phyloP scores from a whole-genome alignment of 2,888 invertebrate genomes.

The Galerucella calmariensis region DNA sequence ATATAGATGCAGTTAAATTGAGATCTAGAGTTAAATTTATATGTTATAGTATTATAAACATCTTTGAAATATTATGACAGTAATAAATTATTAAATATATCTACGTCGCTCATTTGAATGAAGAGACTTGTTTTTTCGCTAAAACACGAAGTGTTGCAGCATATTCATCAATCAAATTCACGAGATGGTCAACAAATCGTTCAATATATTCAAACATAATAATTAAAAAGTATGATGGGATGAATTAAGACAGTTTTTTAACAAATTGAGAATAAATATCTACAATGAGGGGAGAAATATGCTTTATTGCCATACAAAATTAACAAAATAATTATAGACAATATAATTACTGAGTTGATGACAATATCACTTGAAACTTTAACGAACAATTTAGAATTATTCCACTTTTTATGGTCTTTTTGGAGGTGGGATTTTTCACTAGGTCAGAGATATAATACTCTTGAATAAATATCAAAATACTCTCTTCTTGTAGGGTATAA shows the following conservation, averaged over 20 bases:
- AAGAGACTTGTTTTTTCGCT: neutral
- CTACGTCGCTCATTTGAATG: neutral
- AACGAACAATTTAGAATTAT: too few species aligned
- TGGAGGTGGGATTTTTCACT: too few species aligned
- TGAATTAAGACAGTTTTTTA: too few species aligned
- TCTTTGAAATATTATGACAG: neutral
- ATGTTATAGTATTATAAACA: constrained; percentile 1
- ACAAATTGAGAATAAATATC: neutral
- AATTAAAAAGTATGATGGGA: neutral
- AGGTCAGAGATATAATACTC: too few species aligned
- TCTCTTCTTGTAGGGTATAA: too few species aligned
- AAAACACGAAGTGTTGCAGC: neutral
- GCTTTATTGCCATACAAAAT: too few species aligned
- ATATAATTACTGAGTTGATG: too few species aligned
- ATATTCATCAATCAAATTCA: neutral
- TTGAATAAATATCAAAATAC: too few species aligned
- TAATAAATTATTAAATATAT: constrained; percentile 4
- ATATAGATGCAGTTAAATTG: neutral
- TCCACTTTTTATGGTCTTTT: too few species aligned
- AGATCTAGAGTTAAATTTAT: neutral
- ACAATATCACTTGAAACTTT: too few species aligned
- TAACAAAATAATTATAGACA: too few species aligned
- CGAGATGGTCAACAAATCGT: neutral
- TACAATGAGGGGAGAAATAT: neutral
- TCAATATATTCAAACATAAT: neutral